Conservation (phyloP, 2,888 invertebrate species). For the Agrotis ipsilon region DNA sequence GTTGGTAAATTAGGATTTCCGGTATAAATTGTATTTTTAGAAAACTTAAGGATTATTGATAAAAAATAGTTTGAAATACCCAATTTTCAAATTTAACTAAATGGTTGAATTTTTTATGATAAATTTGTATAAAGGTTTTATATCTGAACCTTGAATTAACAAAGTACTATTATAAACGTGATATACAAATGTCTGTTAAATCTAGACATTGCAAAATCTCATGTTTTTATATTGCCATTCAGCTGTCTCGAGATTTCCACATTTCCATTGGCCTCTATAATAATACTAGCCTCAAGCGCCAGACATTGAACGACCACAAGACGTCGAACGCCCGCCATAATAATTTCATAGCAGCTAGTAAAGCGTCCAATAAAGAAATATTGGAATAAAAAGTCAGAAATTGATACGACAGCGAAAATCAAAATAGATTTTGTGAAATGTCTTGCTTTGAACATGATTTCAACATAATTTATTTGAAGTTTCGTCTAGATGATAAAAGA, state of each 20-base stretch:
- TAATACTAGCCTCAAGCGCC: conserved; percentile 37
- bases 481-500: conserved; percentile 27
- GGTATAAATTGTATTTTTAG: no score
- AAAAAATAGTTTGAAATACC: no score
- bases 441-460: conserved; percentile 22
- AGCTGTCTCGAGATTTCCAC: conserved; percentile 14
- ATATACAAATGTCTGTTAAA: not conserved
- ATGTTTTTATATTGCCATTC: not conserved
- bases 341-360: conserved; percentile 47
- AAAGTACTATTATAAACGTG: not conserved
- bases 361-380: conserved; percentile 46
- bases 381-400: conserved; percentile 43
- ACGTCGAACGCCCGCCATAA: conserved; percentile 43
- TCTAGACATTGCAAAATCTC: not conserved
- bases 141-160: not conserved
- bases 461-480: conserved; percentile 16
- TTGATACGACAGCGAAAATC: conserved; percentile 34
- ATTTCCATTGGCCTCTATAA: conserved; percentile 30
- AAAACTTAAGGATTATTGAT: no score
- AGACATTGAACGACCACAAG: conserved; percentile 44
- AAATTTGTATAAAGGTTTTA: not conserved
- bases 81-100: no score
- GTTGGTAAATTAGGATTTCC: no score
- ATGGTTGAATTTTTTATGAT: no score
- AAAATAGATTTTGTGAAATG: conserved; percentile 31